Evolutionary conservation across 37 sponge, comb jelly and placozoan species (phyloP).

Genomic region (Trichoplax adhaerens): DNA sequence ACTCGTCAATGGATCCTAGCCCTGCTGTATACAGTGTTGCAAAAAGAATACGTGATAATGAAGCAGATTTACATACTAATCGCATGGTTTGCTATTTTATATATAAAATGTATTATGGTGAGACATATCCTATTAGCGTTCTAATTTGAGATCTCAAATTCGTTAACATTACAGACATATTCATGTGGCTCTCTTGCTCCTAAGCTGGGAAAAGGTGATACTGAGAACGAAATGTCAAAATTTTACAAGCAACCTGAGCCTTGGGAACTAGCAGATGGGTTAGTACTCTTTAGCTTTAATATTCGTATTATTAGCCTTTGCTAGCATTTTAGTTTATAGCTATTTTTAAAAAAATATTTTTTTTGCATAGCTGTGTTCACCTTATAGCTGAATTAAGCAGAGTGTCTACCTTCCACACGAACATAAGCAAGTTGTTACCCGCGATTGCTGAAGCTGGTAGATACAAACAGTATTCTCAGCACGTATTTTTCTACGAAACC

Average conservation of each 20-base stretch:
- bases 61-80: constrained; percentile 23
- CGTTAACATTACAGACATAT: constrained; percentile 51
- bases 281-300: neutral
- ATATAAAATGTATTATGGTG: neutral
- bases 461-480: constrained; percentile 55
- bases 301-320: neutral
- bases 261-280: constrained; percentile 89
- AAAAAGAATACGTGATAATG: constrained; percentile 19
- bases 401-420: constrained; percentile 1
- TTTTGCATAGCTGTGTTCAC: constrained; percentile 38
- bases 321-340: neutral
- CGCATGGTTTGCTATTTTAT: constrained; percentile 17
- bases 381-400: constrained; percentile 54
- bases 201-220: constrained; percentile 64
- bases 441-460: constrained; percentile 32
- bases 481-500: constrained; percentile 47
- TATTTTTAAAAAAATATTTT: neutral
- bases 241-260: constrained; percentile 74
- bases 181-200: constrained; percentile 95
- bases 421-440: constrained; percentile 33
- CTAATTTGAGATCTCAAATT: neutral
- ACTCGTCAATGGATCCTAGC: constrained; percentile 28
- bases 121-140: too few species aligned
- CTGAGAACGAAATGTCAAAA: constrained; percentile 41
- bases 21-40: constrained; percentile 86